These are phyloP conservation scores for Drosophila micromelanica DNA, from an alignment of 1,140 invertebrate species.

Conservation along the genomic window DNA sequence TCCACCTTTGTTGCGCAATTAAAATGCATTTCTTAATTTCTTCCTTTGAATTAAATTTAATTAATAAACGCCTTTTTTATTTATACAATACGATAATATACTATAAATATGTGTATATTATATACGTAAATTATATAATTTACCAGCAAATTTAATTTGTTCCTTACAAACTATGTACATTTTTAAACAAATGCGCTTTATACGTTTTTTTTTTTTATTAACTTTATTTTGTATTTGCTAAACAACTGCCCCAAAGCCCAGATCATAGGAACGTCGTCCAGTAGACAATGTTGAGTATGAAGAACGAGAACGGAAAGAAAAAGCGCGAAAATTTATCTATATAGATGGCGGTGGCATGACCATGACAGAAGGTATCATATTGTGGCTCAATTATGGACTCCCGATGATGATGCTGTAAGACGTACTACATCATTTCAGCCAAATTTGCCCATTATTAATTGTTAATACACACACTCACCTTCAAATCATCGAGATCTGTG, in stretches of 20 bases:
- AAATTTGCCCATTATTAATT: neutral
- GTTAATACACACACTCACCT: constrained; percentile 85
- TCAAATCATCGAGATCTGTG: constrained; percentile 90
- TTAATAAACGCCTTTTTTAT: constrained; percentile 77
- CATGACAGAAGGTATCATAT: constrained; percentile 93
- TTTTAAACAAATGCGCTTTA: constrained; percentile 83
- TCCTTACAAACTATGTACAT: constrained; percentile 79
- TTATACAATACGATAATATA: constrained; percentile 68
- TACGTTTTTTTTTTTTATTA: constrained; percentile 33
- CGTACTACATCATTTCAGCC: constrained; percentile 18
- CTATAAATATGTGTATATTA: constrained; percentile 53
- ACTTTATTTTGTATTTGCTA: constrained; percentile 32
- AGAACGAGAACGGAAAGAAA: constrained; percentile 95
- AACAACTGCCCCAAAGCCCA: constrained; percentile 16
- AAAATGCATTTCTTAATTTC: constrained; percentile 76
- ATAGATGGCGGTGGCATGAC: constrained; percentile 92
- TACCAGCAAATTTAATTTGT: constrained; percentile 68
- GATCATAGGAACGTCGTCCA: constrained; percentile 92
- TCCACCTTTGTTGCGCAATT: constrained; percentile 81
- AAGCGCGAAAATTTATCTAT: constrained; percentile 94
- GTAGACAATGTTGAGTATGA: constrained; percentile 94
- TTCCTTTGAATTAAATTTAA: constrained; percentile 70
- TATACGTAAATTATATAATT: constrained; percentile 56
- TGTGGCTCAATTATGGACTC: constrained; percentile 86
- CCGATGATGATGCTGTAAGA: constrained; percentile 85